Base-by-base conservation (phyloP, 1,140 invertebrate genomes). In the Coptotermes formosanus region DNA sequence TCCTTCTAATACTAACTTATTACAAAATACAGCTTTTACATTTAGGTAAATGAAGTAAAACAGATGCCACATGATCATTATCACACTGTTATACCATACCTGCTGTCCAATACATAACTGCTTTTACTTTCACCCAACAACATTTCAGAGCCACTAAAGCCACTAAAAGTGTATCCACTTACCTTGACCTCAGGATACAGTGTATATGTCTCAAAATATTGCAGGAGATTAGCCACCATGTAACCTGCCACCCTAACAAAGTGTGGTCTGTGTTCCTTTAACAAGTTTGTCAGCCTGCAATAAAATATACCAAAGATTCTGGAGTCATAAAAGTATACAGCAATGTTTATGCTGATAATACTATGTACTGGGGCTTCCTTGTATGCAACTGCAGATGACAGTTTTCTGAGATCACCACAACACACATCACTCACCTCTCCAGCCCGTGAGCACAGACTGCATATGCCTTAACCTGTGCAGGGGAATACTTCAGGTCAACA, bases 161-260 rank as follows among this genome's bases (percentile, higher is more conserved):
- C 82, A 87, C 52, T 38, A 84, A 44, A 87, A 44, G 32, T 85
- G 52, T 75, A 52, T 21, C 52, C 64, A 87, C 32, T 88, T 90
- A 92, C 92, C 89, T 92, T 92, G n/a, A 92, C 87, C 86, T 88
- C 89, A 81, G 88, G 87, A 85, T 90, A 89, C 86, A 92, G 86
- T 84, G 88, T 89, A 45, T 87, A 89, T 87, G 89, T 89, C 43
- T 91, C 90, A 89, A 92, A 91, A 32, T 91, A 88, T 88, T 89
- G 87, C 19, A 93, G 89, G 23, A 92, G 84, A 88, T 92, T 90
- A 14, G 91, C 89, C 85, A 92, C 87, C 25, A 91, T 85, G 86
- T 92, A 92, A 19, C 91, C 88, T 82, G 89, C 89, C 25, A 91
- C 83, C 86, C 91, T 89, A 52, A 87, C 87, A 87, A 92, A 90